A percentile compares a stretch with the other conserved stretches of the same genome.
These are phyloP conservation scores for Phorcus lineatus DNA, from an alignment of 2,888 invertebrate genomes.

Conservation along the genomic window DNA sequence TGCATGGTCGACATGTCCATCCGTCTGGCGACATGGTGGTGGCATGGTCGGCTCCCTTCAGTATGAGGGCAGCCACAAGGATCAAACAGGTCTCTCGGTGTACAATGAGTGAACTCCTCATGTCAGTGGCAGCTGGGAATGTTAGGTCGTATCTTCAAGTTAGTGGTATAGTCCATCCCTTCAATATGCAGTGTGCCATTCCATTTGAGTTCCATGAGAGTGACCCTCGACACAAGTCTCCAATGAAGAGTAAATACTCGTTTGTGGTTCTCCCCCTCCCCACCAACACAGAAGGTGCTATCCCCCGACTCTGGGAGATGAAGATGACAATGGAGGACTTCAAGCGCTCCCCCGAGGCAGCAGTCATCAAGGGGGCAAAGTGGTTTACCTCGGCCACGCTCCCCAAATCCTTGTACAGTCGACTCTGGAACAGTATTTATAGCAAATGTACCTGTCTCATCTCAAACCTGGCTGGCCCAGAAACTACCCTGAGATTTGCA, in stretches of 20 bases:
- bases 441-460: conserved; percentile 71
- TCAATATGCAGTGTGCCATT: conserved; percentile 76
- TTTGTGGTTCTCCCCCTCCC: conserved; percentile 75
- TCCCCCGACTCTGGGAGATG: conserved; percentile 80
- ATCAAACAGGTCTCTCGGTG: conserved; percentile 79
- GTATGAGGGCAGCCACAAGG: conserved; percentile 74
- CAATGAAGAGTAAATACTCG: conserved; percentile 43
- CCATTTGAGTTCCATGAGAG: conserved; percentile 66
- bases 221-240: conserved; percentile 34
- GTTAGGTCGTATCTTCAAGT: conserved; percentile 77
- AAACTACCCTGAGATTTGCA: conserved; percentile 75
- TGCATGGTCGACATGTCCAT: conserved; percentile 70
- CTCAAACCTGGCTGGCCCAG: conserved; percentile 78
- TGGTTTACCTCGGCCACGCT: conserved; percentile 76
- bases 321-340: conserved; percentile 77
- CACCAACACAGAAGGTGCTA: conserved; percentile 79
- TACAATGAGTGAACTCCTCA: conserved; percentile 78
- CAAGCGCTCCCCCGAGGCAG: conserved; percentile 77
- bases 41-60: conserved; percentile 78
- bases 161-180: conserved; percentile 77
- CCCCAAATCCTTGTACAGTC: conserved; percentile 67
- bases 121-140: conserved; percentile 78
- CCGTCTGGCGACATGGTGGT: conserved; percentile 71
- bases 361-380: conserved; percentile 77
- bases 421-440: conserved; percentile 66